Conservation (phyloP, 2,888 invertebrate genomes). For the Enchytraeus crypticus region DNA sequence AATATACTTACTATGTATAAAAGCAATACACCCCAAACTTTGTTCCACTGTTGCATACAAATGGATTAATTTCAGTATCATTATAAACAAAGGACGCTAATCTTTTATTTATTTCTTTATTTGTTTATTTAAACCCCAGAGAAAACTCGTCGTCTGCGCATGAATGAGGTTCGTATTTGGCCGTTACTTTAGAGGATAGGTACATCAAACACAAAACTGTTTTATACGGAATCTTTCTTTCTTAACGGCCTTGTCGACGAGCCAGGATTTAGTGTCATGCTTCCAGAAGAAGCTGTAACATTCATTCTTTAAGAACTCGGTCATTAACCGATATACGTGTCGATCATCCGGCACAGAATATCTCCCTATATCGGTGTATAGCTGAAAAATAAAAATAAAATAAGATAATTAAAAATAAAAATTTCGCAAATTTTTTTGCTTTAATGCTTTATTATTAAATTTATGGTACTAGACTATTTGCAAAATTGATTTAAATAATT, state of each 20-base stretch:
- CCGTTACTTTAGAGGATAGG: constrained; percentile 11
- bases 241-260: constrained; percentile 13
- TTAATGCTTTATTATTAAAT: neutral
- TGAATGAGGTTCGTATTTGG: too few species aligned
- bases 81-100: too few species aligned
- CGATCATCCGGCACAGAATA: constrained; percentile 6
- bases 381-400: neutral
- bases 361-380: constrained; percentile 15
- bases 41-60: too few species aligned
- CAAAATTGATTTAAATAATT: neutral
- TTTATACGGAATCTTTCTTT: constrained; percentile 18
- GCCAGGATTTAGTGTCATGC: constrained; percentile 14
- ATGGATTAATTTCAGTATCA: too few species aligned
- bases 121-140: too few species aligned
- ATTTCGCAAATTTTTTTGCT: neutral
- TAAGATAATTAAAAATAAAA: neutral
- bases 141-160: too few species aligned
- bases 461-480: neutral
- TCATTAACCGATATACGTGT: constrained; percentile 13
- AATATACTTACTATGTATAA: too few species aligned
- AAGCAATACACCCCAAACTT: too few species aligned
- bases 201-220: constrained; percentile 21
- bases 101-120: too few species aligned
- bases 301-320: constrained; percentile 18
- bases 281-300: constrained; percentile 18